phyloP scores from a whole-genome alignment of 2,797 vertebrate species.

The Phataginus tetradactyla region DNA sequence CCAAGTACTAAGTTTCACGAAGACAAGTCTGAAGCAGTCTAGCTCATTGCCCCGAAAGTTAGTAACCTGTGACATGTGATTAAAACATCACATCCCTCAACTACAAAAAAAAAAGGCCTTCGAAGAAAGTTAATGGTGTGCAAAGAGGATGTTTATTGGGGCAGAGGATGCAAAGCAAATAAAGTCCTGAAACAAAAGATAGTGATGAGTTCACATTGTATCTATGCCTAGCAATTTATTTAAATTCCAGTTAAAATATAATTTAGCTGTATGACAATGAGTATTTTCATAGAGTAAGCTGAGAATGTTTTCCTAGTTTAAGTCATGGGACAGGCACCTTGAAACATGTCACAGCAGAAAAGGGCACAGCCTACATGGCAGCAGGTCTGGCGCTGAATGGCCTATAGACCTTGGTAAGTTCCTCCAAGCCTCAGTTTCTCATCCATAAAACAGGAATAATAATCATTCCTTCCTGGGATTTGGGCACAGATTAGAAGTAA shows the following conservation, averaged over 20 bases:
- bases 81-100: neutral
- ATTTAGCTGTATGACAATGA: slow-evolving; percentile 49
- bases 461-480: neutral
- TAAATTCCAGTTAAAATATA: slow-evolving; percentile 48
- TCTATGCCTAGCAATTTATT: neutral
- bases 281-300: neutral
- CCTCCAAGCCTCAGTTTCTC: neutral
- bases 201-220: slow-evolving; percentile 9
- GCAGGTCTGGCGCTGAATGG: neutral
- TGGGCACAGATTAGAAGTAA: slow-evolving; percentile 5
- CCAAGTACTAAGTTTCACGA: neutral
- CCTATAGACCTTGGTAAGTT: neutral
- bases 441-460: neutral
- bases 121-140: neutral
- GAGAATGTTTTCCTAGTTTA: neutral
- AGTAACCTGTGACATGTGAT: neutral
- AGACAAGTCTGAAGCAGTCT: slow-evolving; percentile 10
- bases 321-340: neutral
- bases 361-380: neutral
- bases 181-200: slow-evolving; percentile 19
- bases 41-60: slow-evolving; percentile 18
- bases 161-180: neutral
- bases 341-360: neutral
- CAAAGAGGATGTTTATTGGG: neutral
- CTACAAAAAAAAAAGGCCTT: neutral